phyloP scores from a whole-genome alignment of 2,888 invertebrate genomes.

The Papilio demoleus region DNA sequence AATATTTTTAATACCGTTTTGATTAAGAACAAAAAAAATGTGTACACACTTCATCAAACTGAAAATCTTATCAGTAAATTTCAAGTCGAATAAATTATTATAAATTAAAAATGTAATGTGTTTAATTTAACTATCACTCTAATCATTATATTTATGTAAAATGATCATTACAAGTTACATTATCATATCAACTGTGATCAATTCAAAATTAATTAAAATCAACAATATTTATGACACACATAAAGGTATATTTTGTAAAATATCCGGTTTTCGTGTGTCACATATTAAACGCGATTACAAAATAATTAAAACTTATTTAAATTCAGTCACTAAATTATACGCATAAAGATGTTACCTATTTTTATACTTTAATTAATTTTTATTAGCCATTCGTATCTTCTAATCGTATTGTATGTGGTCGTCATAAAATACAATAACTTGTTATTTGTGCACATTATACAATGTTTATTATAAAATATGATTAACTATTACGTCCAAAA shows the following conservation, averaged over 20 bases:
- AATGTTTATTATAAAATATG: background rate
- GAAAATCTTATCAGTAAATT: background rate
- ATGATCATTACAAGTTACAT: background rate
- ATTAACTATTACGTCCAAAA: background rate
- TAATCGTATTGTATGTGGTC: constrained; percentile 10
- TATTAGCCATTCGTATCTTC: background rate
- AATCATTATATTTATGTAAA: background rate
- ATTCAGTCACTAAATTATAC: constrained; percentile 12
- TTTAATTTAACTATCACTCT: background rate
- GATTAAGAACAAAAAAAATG: too few relatives aligned
- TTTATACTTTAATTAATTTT: constrained; percentile 15
- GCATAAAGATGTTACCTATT: constrained; percentile 20
- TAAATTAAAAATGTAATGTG: background rate
- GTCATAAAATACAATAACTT: constrained; percentile 3
- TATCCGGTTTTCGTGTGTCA: constrained; percentile 20
- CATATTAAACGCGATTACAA: constrained; percentile 15
- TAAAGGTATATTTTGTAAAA: constrained; percentile 6
- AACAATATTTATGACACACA: constrained; percentile 13
- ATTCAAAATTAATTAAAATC: constrained; percentile 29
- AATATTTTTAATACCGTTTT: background rate
- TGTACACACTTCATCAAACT: too few relatives aligned
- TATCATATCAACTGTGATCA: constrained; percentile 11
- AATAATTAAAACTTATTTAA: constrained; percentile 15
- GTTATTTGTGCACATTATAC: background rate
- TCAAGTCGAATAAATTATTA: background rate